A percentile compares a stretch with the other conserved stretches of the same genome.
phyloP scores from a whole-genome alignment of 2,797 vertebrate genomes.

The Myoxocephalus aenaeus region DNA sequence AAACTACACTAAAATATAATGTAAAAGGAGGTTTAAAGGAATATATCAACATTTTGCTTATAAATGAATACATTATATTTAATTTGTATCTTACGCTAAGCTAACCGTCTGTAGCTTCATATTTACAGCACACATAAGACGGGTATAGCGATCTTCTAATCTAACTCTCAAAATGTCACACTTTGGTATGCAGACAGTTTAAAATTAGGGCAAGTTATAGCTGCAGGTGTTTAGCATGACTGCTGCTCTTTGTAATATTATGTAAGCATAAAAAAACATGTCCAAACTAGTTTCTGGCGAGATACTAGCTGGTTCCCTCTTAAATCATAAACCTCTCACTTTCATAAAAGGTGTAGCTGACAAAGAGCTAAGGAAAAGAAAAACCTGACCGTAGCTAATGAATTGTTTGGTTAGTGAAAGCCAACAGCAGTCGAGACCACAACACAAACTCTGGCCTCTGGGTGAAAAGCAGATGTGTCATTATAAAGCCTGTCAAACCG shows the following conservation, averaged over 20 bases:
- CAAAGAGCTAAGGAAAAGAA: too few species aligned
- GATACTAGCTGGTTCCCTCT: not conserved
- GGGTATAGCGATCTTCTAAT: not conserved
- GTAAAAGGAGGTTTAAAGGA: not conserved
- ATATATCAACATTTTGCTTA: not conserved
- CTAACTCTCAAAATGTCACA: not conserved
- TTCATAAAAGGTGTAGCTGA: not conserved
- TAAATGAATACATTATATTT: not conserved
- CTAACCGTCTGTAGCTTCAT: not conserved
- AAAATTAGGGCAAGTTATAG: conserved; percentile 5
- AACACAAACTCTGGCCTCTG: not conserved
- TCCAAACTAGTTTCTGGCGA: conserved; percentile 5
- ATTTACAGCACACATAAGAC: not conserved
- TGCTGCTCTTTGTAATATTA: conserved; percentile 17
- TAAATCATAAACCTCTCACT: conserved; percentile 4
- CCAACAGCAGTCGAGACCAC: not conserved
- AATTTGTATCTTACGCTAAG: not conserved
- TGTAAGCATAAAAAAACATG: conserved; percentile 7
- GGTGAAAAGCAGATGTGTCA: not conserved
- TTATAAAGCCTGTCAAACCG: conserved; percentile 18
- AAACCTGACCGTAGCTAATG: not conserved
- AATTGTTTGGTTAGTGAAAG: conserved; percentile 10
- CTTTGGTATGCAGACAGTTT: not conserved
- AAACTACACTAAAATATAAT: not conserved
- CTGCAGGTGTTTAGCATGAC: conserved; percentile 11